These are phyloP conservation scores for Aythya baeri DNA, from an alignment of 2,113 vertebrate genomes.

Conservation along the genomic window DNA sequence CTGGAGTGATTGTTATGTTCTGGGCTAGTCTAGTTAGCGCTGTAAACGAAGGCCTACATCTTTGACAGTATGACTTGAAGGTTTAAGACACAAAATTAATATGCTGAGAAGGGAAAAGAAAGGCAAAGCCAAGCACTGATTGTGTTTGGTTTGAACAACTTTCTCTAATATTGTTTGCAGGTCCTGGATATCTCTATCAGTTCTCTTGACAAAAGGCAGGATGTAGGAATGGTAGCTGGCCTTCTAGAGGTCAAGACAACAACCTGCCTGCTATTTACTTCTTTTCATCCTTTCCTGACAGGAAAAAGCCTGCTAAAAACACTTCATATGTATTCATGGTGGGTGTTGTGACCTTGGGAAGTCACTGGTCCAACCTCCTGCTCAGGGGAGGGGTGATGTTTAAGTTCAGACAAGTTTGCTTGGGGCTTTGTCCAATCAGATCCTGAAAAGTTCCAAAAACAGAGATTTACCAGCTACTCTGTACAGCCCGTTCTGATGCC, in stretches of 20 bases:
- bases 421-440: background rate
- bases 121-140: background rate
- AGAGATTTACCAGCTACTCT: background rate
- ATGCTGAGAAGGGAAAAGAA: background rate
- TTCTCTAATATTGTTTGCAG: slow-evolving; percentile 25
- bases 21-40: background rate
- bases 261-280: slow-evolving; percentile 40
- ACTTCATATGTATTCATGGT: background rate
- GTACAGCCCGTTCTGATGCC: background rate
- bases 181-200: slow-evolving; percentile 16
- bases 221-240: slow-evolving; percentile 59
- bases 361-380: background rate
- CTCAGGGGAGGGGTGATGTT: background rate
- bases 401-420: background rate
- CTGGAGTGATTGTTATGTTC: background rate
- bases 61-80: background rate
- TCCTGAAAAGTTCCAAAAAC: background rate
- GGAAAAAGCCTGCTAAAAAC: slow-evolving; percentile 48
- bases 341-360: slow-evolving; percentile 18
- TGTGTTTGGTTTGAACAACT: background rate
- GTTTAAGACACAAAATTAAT: background rate
- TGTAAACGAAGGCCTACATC: background rate
- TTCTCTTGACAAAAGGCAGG: slow-evolving; percentile 54
- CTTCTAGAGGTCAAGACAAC: slow-evolving; percentile 62
- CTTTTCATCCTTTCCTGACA: slow-evolving; percentile 44